Percentiles rank a stretch among this genome's conserved stretches.
Conservation (phyloP, 2,797 vertebrate species). For the Hypotaenidia okinawae region DNA sequence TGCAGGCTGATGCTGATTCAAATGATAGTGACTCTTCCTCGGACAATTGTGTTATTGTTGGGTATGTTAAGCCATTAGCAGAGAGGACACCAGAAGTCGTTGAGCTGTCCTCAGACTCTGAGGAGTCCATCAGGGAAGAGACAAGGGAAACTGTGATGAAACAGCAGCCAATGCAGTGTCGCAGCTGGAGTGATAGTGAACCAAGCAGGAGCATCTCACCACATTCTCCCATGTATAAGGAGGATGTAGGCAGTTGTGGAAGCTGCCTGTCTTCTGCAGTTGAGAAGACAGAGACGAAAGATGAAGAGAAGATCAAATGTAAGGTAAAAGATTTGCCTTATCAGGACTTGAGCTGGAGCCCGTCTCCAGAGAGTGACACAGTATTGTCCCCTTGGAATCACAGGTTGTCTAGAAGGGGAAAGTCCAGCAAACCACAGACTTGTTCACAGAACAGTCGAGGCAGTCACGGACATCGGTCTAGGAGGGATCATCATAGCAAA, state of each 20-base stretch:
- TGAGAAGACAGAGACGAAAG: constrained; percentile 61
- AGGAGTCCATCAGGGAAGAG: constrained; percentile 80
- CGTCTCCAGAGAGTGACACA: constrained; percentile 53
- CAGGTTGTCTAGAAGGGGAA: constrained; percentile 50
- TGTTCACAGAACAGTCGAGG: constrained; percentile 61
- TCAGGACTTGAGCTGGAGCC: constrained; percentile 50
- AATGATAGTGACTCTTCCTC: constrained; percentile 73
- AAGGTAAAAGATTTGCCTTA: constrained; percentile 35
- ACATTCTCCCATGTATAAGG: constrained; percentile 56
- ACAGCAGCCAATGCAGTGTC: constrained; percentile 82
- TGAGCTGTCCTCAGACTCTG: constrained; percentile 89
- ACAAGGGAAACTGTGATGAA: constrained; percentile 70
- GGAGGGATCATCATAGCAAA: constrained; percentile 68
- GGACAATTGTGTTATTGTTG: constrained; percentile 90
- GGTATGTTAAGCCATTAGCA: constrained; percentile 87
- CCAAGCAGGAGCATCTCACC: constrained; percentile 72
- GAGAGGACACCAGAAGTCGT: constrained; percentile 95
- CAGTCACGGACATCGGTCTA: constrained; percentile 59
- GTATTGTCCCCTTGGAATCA: constrained; percentile 59
- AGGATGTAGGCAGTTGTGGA: constrained; percentile 56
- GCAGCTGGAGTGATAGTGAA: constrained; percentile 76
- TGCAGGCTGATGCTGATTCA: constrained; percentile 52
- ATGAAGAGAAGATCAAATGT: constrained; percentile 41
- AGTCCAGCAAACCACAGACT: constrained; percentile 71
- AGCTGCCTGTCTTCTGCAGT: background rate